Percentiles rank a stretch among this genome's conserved stretches.
phyloP scores from a whole-genome alignment of 2,113 vertebrate species.

The Sander vitreus region DNA sequence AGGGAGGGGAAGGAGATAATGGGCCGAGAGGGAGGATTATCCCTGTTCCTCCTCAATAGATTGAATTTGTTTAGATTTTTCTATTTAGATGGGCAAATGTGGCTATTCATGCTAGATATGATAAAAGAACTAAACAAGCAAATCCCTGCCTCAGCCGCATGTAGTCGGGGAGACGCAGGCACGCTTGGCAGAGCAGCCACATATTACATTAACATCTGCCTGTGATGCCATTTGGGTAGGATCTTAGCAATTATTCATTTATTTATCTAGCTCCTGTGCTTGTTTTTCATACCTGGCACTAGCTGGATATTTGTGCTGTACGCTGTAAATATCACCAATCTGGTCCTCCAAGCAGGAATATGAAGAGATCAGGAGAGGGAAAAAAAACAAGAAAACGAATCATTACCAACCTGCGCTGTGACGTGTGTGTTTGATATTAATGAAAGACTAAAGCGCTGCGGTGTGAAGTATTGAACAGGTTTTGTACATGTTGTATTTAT shows the following conservation, averaged over 20 bases:
- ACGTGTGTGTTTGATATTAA: slow-evolving; percentile 33
- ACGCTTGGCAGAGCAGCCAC: slow-evolving; percentile 38
- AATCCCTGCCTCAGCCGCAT: slow-evolving; percentile 44
- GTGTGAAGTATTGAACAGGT: slow-evolving; percentile 57
- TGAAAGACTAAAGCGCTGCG: slow-evolving; percentile 22
- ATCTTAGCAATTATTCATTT: slow-evolving; percentile 47
- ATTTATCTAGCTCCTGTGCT: slow-evolving; percentile 23
- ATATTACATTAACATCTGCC: slow-evolving; percentile 59
- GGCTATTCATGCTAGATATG: slow-evolving; percentile 58
- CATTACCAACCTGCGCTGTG: not conserved
- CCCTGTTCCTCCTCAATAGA: slow-evolving; percentile 66
- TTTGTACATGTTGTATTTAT: slow-evolving; percentile 14
- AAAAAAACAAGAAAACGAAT: not conserved
- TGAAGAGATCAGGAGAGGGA: slow-evolving; percentile 8
- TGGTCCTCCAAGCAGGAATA: slow-evolving; percentile 23
- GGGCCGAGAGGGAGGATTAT: slow-evolving; percentile 67
- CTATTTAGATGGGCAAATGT: slow-evolving; percentile 70
- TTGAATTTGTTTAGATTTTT: slow-evolving; percentile 77
- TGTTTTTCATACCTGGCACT: slow-evolving; percentile 24
- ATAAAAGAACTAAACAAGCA: slow-evolving; percentile 61
- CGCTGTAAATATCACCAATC: slow-evolving; percentile 39
- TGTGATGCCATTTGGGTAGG: slow-evolving; percentile 37
- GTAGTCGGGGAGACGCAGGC: slow-evolving; percentile 16
- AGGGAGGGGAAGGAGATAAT: slow-evolving; percentile 49
- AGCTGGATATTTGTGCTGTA: slow-evolving; percentile 3